Base-by-base conservation (phyloP, 2,797 vertebrate genomes). In the Urophycis tenuis region DNA sequence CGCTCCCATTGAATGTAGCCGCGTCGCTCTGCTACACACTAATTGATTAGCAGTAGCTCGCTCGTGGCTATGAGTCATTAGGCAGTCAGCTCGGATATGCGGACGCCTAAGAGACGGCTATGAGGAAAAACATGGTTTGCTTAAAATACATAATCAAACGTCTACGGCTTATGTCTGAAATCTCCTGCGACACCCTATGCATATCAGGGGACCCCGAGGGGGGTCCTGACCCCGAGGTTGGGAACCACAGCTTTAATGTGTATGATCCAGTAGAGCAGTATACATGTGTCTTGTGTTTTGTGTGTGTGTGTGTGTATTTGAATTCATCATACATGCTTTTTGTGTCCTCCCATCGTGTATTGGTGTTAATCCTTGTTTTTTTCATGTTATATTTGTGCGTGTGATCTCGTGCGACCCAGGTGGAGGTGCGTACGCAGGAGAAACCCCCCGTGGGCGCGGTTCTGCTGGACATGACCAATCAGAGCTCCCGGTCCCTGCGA, bases 401-500 rank as follows among this genome's bases (percentile, higher is more conserved):
- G 17, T 64, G 60, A 29, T 64, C 60, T 11, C 14, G 10, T 64
- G 25, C 45, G 29, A 32, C 11, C 29, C 89, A 97, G 97, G 89
- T 94, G 75, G 94, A 95, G 90, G 87, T 86, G 77, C 90, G 87
- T 74, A 97, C 95, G 30, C 89, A 91, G 77, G 95, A 98, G 91
- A 92, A 90, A 84, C 80, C 91, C 60, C 96, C 96, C 0, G 87
- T 93, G 83, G 96, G 96, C 78, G 88, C 78, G 0, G 75, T 97
- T 79, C 86, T 92, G 34, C 77, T 96, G 69, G 89, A 94, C 87
- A 84, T 94, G 80, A 78, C 85, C 85, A 91, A 91, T 74, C 91
- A 91, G 74, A 94, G 91, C 25, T 87, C 94, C 72, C 90, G 82
- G 81, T 91, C 92, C 70, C 77, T 94, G 32, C 83, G 82, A 12